Percentiles rank a stretch among this genome's conserved stretches.
Evolutionary conservation across 1,140 invertebrate species (phyloP).

Genomic region (Halesus radiatus): DNA sequence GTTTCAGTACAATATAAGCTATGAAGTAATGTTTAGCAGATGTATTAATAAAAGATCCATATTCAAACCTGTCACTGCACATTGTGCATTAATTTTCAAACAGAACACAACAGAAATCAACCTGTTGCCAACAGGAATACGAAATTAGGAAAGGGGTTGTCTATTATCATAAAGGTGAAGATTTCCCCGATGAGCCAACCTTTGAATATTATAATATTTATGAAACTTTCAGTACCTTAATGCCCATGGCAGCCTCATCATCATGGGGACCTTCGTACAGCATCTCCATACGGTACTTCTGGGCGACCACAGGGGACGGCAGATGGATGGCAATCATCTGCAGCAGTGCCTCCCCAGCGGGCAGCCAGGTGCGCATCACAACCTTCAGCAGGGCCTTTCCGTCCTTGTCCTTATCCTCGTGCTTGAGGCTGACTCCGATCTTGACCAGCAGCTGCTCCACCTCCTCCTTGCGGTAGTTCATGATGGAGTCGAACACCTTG

Average conservation of each 20-base stretch:
- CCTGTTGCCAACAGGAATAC: too few relatives aligned
- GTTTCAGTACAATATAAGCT: too few relatives aligned
- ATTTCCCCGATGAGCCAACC: too few relatives aligned
- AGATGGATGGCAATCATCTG: constrained; percentile 99
- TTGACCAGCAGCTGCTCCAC: constrained; percentile 88
- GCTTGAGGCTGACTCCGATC: constrained; percentile 91
- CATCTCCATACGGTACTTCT: constrained; percentile 99
- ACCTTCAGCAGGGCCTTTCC: constrained; percentile 93
- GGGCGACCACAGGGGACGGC: constrained; percentile 98
- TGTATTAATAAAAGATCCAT: neutral
- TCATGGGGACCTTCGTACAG: constrained; percentile 98
- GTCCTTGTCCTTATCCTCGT: constrained; percentile 97
- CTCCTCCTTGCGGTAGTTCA: constrained; percentile 98
- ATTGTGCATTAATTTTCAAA: neutral
- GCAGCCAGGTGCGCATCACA: constrained; percentile 99
- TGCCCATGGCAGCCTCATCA: constrained; percentile 94
- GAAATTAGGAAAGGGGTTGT: too few relatives aligned
- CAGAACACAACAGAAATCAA: neutral
- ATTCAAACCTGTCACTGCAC: too few relatives aligned
- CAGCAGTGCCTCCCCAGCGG: constrained; percentile 98
- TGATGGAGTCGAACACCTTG: constrained; percentile 97
- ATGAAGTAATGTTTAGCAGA: neutral
- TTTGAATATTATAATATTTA: too few relatives aligned
- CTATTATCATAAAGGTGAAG: too few relatives aligned
- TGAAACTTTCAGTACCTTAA: constrained; percentile 72